Conservation (phyloP, 2,113 vertebrate genomes). For the Lamprotornis superbus region DNA sequence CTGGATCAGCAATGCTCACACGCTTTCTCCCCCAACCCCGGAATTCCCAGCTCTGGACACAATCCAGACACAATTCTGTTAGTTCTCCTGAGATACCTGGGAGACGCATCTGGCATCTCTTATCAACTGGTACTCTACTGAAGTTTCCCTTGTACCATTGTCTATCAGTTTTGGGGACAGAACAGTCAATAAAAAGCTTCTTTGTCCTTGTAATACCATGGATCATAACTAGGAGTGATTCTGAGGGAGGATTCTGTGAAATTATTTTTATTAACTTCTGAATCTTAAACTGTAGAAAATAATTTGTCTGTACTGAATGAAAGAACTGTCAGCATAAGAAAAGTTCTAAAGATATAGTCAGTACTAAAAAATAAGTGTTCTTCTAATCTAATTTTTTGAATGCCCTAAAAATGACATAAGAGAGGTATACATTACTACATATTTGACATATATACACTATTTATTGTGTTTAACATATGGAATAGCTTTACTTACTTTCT, state of each 20-base stretch:
- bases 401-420: background rate
- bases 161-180: background rate
- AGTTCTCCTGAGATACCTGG: background rate
- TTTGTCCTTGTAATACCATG: background rate
- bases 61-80: background rate
- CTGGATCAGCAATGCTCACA: background rate
- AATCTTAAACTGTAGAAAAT: background rate
- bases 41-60: background rate
- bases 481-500: background rate
- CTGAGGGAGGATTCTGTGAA: background rate
- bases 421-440: background rate
- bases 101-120: background rate
- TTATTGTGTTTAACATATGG: background rate
- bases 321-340: background rate
- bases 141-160: background rate
- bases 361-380: background rate
- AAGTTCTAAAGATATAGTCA: background rate
- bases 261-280: background rate
- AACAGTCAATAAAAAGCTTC: background rate
- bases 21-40: fast-evolving
- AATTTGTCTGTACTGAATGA: background rate
- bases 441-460: background rate
- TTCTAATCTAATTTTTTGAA: background rate
- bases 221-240: background rate
- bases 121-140: background rate